Evolutionary conservation across 2,888 invertebrate genomes (phyloP).

Genomic region (Eupeodes luniger): DNA sequence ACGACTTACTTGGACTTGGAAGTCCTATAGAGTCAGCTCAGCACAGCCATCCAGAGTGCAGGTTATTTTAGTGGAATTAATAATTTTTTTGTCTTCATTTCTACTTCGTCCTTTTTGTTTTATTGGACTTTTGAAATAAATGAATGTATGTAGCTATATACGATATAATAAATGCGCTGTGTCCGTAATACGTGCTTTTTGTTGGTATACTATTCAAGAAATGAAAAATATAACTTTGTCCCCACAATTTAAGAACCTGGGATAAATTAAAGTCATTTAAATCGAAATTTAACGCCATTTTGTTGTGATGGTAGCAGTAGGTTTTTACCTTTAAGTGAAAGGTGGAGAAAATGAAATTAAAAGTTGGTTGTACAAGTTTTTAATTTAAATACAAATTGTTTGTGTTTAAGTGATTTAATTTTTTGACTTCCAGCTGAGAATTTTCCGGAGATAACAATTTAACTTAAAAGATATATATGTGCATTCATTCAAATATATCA

Average conservation of each 20-base stretch:
- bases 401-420: background rate
- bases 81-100: background rate
- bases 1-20: background rate
- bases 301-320: background rate
- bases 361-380: background rate
- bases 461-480: no score
- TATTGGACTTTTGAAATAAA: background rate
- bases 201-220: background rate
- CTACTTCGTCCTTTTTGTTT: background rate
- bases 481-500: no score
- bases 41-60: background rate
- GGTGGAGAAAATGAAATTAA: background rate
- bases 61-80: constrained; percentile 10
- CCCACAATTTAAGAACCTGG: background rate
- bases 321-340: no score
- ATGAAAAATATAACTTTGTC: background rate
- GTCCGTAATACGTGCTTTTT: background rate
- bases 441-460: no score
- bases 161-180: background rate
- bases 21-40: background rate
- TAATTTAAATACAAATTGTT: background rate
- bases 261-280: background rate
- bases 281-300: constrained; percentile 23
- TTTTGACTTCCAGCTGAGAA: constrained; percentile 12
- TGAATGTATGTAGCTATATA: background rate